A percentile compares a stretch with the other conserved stretches of the same genome.
phyloP scores from a whole-genome alignment of 2,888 invertebrate species.

The Hemicrepidius hirtus region DNA sequence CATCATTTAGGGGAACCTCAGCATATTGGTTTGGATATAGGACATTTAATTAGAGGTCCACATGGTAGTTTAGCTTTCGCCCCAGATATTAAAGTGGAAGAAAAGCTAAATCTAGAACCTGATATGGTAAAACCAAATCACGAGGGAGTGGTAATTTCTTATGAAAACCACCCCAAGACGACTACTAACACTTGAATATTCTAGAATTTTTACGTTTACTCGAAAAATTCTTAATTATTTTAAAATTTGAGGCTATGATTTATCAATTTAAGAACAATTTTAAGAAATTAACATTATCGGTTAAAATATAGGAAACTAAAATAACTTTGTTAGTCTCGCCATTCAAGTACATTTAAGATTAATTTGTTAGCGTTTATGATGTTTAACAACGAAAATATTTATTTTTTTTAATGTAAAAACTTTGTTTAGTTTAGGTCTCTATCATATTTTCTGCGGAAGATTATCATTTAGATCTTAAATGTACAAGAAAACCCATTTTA shows the following conservation, averaged over 20 bases:
- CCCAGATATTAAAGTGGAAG: conserved; percentile 70
- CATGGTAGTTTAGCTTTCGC: conserved; percentile 75
- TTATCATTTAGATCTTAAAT: conserved; percentile 8
- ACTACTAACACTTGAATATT: neutral
- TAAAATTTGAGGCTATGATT: conserved; percentile 34
- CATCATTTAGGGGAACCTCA: conserved; percentile 70
- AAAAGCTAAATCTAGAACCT: conserved; percentile 77
- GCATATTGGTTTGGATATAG: conserved; percentile 65
- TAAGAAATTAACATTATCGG: conserved; percentile 17
- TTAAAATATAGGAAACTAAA: neutral
- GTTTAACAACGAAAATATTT: too few relatives aligned
- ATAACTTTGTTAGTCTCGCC: conserved; percentile 8
- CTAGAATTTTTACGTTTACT: neutral
- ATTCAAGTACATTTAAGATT: conserved; percentile 14
- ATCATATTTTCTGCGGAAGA: too few relatives aligned
- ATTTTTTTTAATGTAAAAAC: neutral
- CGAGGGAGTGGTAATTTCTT: conserved; percentile 76
- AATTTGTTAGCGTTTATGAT: too few relatives aligned
- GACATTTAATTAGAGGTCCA: conserved; percentile 73
- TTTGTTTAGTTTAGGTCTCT: neutral
- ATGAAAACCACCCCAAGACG: conserved; percentile 66
- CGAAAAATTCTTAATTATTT: conserved; percentile 19
- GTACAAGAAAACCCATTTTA: conserved; percentile 1
- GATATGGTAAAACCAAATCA: conserved; percentile 77
- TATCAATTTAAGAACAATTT: conserved; percentile 20